Conservation (phyloP, 2,888 invertebrate genomes). For the Oscheius sp. region DNA sequence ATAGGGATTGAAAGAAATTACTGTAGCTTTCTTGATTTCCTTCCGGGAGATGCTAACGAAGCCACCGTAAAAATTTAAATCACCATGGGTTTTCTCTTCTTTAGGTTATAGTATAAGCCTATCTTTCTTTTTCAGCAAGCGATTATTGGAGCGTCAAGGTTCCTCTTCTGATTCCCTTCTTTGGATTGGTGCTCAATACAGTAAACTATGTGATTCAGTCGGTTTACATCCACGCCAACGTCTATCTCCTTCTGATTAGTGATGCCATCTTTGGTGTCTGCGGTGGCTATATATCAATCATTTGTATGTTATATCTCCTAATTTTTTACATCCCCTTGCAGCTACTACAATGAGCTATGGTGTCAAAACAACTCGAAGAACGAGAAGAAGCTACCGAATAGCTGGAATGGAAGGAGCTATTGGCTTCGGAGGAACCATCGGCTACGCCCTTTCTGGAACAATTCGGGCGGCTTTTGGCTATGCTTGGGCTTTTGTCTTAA, state of each 20-base stretch:
- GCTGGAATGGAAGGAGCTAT: slow-evolving; percentile 71
- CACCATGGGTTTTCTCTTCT: too few species aligned
- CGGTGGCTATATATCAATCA: slow-evolving; percentile 71
- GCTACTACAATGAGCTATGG: slow-evolving; percentile 71
- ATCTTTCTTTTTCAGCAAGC: slow-evolving; percentile 56
- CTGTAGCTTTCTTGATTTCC: not conserved
- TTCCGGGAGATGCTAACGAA: too few species aligned
- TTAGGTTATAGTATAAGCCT: too few species aligned
- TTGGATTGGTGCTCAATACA: slow-evolving; percentile 67
- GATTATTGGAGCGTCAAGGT: slow-evolving; percentile 71
- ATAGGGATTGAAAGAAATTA: too few species aligned
- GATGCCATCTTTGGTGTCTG: slow-evolving; percentile 70
- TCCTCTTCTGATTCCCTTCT: slow-evolving; percentile 71
- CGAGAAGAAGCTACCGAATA: slow-evolving; percentile 68
- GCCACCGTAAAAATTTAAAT: too few species aligned
- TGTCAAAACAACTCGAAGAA: slow-evolving; percentile 66
- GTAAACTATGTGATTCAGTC: slow-evolving; percentile 69
- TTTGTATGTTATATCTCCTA: slow-evolving; percentile 59
- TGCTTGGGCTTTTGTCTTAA: slow-evolving; percentile 68
- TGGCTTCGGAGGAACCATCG: slow-evolving; percentile 71
- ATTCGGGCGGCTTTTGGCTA: slow-evolving; percentile 70
- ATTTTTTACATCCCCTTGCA: too few species aligned
- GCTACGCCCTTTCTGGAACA: slow-evolving; percentile 70
- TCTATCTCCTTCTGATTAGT: slow-evolving; percentile 70
- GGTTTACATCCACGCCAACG: slow-evolving; percentile 60